Conservation (phyloP, 1,140 invertebrate species). For the Temnothorax nylanderi region DNA sequence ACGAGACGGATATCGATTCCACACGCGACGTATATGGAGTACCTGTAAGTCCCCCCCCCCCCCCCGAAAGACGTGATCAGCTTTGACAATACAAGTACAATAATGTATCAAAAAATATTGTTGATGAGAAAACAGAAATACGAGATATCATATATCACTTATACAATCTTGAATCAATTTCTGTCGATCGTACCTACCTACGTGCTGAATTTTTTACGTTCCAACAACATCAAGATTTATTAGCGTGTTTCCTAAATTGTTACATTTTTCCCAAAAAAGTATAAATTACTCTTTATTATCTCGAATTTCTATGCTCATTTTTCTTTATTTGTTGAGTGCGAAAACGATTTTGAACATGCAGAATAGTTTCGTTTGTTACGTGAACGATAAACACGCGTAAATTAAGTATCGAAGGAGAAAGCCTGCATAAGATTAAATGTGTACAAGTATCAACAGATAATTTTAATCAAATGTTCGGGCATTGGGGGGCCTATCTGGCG, state of each 20-base stretch:
- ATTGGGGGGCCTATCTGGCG: conserved; percentile 70
- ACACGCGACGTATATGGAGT: conserved; percentile 47
- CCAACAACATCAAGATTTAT: neutral
- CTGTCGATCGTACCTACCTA: neutral
- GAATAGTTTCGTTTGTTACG: conserved; percentile 15
- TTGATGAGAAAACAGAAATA: neutral
- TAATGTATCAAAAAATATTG: conserved; percentile 6
- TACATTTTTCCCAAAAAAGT: neutral
- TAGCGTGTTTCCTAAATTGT: neutral
- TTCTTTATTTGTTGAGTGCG: neutral
- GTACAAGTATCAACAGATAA: conserved; percentile 70
- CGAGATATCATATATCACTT: neutral
- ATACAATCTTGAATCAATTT: neutral
- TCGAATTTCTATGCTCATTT: neutral
- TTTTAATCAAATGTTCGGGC: conserved; percentile 74
- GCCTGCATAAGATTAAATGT: neutral
- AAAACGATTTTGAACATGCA: neutral
- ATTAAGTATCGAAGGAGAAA: neutral
- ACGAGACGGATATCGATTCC: conserved; percentile 54
- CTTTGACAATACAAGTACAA: conserved; percentile 23
- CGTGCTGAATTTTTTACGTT: neutral
- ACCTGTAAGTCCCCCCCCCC: neutral
- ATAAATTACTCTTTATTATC: neutral
- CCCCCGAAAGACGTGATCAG: conserved; percentile 10
- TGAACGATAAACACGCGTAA: neutral